These are phyloP conservation scores for Ooceraea biroi DNA, from an alignment of 1,140 invertebrate species.

Conservation along the genomic window DNA sequence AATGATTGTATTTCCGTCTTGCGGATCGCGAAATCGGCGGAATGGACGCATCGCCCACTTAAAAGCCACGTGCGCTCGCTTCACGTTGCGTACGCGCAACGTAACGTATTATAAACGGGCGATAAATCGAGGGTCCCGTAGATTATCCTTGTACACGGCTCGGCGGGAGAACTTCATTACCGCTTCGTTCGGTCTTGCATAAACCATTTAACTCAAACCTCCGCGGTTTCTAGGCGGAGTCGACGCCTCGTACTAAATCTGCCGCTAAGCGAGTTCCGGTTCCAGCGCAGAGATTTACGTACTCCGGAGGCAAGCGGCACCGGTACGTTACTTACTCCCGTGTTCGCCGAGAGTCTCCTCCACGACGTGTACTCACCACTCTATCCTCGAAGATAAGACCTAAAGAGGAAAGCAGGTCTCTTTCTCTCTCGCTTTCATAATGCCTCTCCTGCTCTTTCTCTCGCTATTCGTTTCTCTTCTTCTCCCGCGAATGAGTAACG, in stretches of 20 bases:
- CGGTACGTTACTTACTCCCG: conserved; percentile 67
- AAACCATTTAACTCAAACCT: conserved; percentile 86
- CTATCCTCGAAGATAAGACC: conserved; percentile 49
- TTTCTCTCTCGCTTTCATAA: conserved; percentile 13
- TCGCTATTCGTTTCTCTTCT: background rate
- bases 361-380: conserved; percentile 58
- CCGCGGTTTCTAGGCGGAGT: conserved; percentile 84
- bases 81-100: conserved; percentile 27
- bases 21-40: conserved; percentile 56
- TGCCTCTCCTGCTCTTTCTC: background rate
- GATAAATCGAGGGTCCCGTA: conserved; percentile 83
- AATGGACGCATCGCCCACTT: conserved; percentile 18
- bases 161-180: conserved; percentile 84
- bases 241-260: conserved; percentile 84
- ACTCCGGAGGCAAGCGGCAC: conserved; percentile 75
- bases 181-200: conserved; percentile 85
- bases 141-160: conserved; percentile 82
- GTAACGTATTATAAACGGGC: conserved; percentile 84
- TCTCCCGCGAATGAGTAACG: conserved; percentile 26
- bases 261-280: conserved; percentile 83
- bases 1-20: conserved; percentile 17
- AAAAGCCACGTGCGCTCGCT: conserved; percentile 42
- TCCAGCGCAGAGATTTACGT: conserved; percentile 80
- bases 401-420: conserved; percentile 28
- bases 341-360: conserved; percentile 61